phyloP scores from a whole-genome alignment of 2,888 invertebrate genomes.

The Eupithecia abbreviata region DNA sequence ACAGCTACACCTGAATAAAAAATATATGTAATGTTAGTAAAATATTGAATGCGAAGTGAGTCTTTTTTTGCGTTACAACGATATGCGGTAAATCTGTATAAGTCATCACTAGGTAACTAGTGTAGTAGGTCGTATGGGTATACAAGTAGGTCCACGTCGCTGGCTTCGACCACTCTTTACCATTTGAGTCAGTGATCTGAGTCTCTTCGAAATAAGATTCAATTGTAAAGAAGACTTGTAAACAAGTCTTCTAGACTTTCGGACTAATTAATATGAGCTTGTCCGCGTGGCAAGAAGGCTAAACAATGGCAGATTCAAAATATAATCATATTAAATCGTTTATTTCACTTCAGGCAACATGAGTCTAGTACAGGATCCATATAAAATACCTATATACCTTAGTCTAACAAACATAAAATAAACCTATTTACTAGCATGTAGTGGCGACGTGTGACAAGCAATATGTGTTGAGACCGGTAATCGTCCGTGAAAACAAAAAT shows the following conservation, averaged over 20 bases:
- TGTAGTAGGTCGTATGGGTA: too few relatives aligned
- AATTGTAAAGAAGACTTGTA: not conserved
- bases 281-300: not conserved
- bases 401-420: too few relatives aligned
- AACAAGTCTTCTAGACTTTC: not conserved
- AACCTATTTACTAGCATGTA: too few relatives aligned
- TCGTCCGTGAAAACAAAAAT: too few relatives aligned
- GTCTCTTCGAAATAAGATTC: not conserved
- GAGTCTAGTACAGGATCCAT: too few relatives aligned
- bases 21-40: not conserved
- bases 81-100: not conserved
- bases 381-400: too few relatives aligned
- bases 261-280: not conserved
- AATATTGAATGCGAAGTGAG: not conserved
- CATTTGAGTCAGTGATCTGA: not conserved
- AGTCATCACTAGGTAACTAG: not conserved
- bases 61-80: not conserved
- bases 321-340: too few relatives aligned
- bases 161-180: not conserved
- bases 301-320: not conserved
- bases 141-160: not conserved
- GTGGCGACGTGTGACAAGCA: too few relatives aligned
- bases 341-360: too few relatives aligned
- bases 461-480: too few relatives aligned
- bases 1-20: conserved; percentile 33